phyloP scores from a whole-genome alignment of 2,888 invertebrate species.

The Drosophila multiciliata region DNA sequence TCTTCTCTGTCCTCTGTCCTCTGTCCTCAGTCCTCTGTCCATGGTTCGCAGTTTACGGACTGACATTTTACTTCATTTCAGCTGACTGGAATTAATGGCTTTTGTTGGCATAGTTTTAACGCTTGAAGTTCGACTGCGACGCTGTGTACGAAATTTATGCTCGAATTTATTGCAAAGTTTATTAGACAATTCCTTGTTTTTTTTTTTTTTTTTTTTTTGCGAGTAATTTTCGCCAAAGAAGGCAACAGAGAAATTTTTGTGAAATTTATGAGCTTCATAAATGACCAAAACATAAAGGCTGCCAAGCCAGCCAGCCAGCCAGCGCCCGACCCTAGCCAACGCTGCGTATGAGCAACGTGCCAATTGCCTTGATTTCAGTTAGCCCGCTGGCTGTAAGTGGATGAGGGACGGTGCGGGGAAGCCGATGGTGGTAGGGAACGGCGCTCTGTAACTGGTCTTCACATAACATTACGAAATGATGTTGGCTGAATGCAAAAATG shows the following conservation, averaged over 20 bases:
- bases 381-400: constrained; percentile 7
- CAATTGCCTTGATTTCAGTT: constrained; percentile 74
- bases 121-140: constrained; percentile 69
- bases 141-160: constrained; percentile 76
- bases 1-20: background rate
- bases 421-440: background rate
- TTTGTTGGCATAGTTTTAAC: constrained; percentile 81
- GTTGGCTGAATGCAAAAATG: constrained; percentile 78
- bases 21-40: constrained; percentile 12
- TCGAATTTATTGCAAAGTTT: constrained; percentile 80
- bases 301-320: constrained; percentile 9
- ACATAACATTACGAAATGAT: constrained; percentile 79
- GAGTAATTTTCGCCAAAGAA: constrained; percentile 68
- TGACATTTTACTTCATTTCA: constrained; percentile 80
- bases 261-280: constrained; percentile 82
- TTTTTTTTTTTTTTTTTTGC: constrained; percentile 19
- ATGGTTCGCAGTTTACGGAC: constrained; percentile 31
- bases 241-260: constrained; percentile 54
- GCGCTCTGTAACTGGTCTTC: constrained; percentile 65
- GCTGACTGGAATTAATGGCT: constrained; percentile 81
- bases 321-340: constrained; percentile 24
- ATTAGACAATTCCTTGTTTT: constrained; percentile 69
- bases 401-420: background rate
- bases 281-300: constrained; percentile 75
- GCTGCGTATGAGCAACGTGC: constrained; percentile 79